Evolutionary conservation across 1,140 invertebrate species (phyloP).

Genomic region (Delia radicum): DNA sequence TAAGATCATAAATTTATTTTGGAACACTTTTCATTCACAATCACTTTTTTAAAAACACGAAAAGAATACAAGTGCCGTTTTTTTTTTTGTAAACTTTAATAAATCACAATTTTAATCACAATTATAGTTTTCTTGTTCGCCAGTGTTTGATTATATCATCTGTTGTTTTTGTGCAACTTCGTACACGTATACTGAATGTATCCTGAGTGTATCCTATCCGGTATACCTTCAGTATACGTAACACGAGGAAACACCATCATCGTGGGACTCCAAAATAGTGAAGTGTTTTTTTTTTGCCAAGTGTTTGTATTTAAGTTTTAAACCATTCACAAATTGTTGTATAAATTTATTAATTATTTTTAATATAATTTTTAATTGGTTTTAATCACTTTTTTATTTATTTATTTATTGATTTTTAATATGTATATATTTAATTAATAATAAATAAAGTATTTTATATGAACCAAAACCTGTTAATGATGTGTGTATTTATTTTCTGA

Average conservation of each 20-base stretch:
- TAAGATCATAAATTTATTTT: not conserved
- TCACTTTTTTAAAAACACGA: not conserved
- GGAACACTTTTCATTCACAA: not conserved
- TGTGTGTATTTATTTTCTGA: not conserved
- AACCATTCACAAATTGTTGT: not conserved
- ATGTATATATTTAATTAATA: not conserved
- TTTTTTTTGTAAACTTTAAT: not conserved
- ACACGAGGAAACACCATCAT: conserved; percentile 86
- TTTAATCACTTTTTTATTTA: not conserved
- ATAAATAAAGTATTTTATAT: not conserved
- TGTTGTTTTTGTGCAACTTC: conserved; percentile 68
- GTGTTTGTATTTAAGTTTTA: not conserved
- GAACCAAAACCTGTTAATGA: not conserved
- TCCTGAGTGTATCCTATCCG: conserved; percentile 96
- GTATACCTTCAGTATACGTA: conserved; percentile 99
- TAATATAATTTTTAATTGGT: not conserved
- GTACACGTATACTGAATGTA: conserved; percentile 99
- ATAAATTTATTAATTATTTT: not conserved
- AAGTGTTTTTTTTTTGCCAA: not conserved
- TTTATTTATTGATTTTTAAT: not conserved
- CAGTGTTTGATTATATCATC: not conserved
- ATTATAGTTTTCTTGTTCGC: not conserved
- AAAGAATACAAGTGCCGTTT: not conserved
- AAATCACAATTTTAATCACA: not conserved
- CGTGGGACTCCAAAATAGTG: conserved; percentile 37